Base-by-base conservation (phyloP, 2,797 vertebrate species). In the Thalassophryne amazonica region DNA sequence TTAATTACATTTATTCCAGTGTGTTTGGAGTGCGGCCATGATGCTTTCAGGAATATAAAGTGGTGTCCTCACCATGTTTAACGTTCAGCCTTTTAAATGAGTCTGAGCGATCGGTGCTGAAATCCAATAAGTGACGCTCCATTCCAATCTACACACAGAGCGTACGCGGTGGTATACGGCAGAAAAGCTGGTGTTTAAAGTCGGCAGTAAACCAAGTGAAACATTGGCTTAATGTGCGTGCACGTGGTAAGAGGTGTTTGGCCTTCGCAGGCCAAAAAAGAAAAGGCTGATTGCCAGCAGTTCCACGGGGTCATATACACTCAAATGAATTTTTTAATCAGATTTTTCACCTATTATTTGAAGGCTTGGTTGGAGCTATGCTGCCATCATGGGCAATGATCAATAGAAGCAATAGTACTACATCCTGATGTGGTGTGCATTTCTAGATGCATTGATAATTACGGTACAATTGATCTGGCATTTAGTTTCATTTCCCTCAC, bases 11-110 rank as follows among this genome's bases (percentile, higher is more conserved):
- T 89, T 85, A 87, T 86, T 76, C 69, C 81, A 33, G 72, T 52
- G 78, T 75, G 60, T 73, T 73, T 89, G 87, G 86, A 89, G 51
- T 16, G 34, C 63, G 28, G 84, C 87, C 87, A 89, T 15, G 20
- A 64, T 81, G 82, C 84, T 88, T 89, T 88, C 82, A 86, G 76
- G 75, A 83, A 85, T 86, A 85, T 78, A 83, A 82, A 88, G 83
- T 73, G 84, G 70, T 70, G 78, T 80, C 83, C 73, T 86, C 79
- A 80, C 84, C 78, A 75, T 81, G 78, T 74, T 83, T 66, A 61
- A 75, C 72, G 74, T 83, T 77, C 45, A 52, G 63, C 46, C 67
- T 84, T 70, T 76, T 70, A 84, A 85, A 86, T 62, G 46, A 62
- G 47, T 20, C 58, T 49, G 47, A 71, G 59, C 17, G 57, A 83